Base-by-base conservation (phyloP, 2,888 invertebrate species). In the Thalpophila matura region DNA sequence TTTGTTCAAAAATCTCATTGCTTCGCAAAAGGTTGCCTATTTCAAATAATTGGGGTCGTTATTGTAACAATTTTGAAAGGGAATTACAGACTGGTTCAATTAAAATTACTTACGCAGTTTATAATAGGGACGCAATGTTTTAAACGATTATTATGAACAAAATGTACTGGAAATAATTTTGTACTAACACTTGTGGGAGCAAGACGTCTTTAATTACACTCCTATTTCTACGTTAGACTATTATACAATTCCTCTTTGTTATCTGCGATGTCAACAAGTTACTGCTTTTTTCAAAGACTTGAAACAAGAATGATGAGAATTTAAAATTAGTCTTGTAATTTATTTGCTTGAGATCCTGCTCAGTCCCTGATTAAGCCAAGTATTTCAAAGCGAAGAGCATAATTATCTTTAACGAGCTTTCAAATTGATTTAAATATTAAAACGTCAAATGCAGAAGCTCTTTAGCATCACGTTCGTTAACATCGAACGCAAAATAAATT, bases 111-210 rank as follows among this genome's bases (percentile, higher is more conserved):
- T 58, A 64, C 58, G 50, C 31, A 24, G 42, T 38, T 50, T 58
- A 37, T 43, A 63, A 56, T 56, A 67, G 47, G 27, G 16, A 40
- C 40, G 29, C 33, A 49, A 24, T 43, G 35, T 37, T 27, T 37
- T 53, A 68, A 68, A 56, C 53, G 74, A 64, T 77, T 60, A 65
- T 62, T 60, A 65, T 62, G 65, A 45, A 74, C 59, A 38, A 56
- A 59, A 62, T 57, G 38, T 67, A 59, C 63, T 74, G 58, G 58
- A 78, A 75, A 73, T 73, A 76, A 80, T 80, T 55, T 68, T 53
- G 47, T 35, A 64, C 68, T 47, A 68, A 40, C 68, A 59, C 31
- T 38, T 38, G 18, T 35, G 33, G 38, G n/a, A 29, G 10, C 22
- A 16, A 27, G 12, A 12, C 4, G 38, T 29, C 46, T 67, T 67